Evolutionary conservation across 1,140 invertebrate genomes (phyloP).

Genomic region (Potamilus streckersoni): DNA sequence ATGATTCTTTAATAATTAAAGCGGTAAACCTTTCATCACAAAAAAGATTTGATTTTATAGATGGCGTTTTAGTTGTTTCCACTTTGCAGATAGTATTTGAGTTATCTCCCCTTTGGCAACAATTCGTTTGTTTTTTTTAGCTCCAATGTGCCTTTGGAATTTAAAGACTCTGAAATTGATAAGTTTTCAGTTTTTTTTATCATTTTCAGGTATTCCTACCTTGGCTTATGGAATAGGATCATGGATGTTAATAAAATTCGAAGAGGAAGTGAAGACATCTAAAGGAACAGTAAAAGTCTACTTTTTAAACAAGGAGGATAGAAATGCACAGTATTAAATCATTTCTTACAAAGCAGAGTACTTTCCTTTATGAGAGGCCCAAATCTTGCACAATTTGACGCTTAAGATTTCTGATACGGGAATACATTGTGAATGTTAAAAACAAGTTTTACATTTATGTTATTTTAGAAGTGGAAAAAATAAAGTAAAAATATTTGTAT

Average conservation of each 20-base stretch:
- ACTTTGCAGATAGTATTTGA: background rate
- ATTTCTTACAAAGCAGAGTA: too few relatives aligned
- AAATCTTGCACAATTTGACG: too few relatives aligned
- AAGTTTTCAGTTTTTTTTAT: constrained; percentile 13
- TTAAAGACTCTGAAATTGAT: background rate
- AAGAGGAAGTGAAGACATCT: constrained; percentile 81
- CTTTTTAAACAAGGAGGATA: constrained; percentile 86
- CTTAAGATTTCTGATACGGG: too few relatives aligned
- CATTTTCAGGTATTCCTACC: constrained; percentile 83
- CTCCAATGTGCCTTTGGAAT: background rate
- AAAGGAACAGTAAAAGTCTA: constrained; percentile 83
- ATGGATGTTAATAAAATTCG: constrained; percentile 81
- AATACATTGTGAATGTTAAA: too few relatives aligned
- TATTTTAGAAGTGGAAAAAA: too few relatives aligned
- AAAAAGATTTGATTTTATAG: background rate
- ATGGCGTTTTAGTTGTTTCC: background rate
- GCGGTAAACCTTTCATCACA: background rate
- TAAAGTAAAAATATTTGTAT: too few relatives aligned
- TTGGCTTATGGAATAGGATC: constrained; percentile 90
- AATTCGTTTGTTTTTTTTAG: background rate
- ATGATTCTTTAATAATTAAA: background rate
- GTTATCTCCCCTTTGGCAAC: background rate
- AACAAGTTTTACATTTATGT: too few relatives aligned
- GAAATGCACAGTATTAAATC: too few relatives aligned
- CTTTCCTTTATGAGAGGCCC: too few relatives aligned